These are phyloP conservation scores for Chrysina gloriosa DNA, from an alignment of 2,888 invertebrate species.

Conservation along the genomic window DNA sequence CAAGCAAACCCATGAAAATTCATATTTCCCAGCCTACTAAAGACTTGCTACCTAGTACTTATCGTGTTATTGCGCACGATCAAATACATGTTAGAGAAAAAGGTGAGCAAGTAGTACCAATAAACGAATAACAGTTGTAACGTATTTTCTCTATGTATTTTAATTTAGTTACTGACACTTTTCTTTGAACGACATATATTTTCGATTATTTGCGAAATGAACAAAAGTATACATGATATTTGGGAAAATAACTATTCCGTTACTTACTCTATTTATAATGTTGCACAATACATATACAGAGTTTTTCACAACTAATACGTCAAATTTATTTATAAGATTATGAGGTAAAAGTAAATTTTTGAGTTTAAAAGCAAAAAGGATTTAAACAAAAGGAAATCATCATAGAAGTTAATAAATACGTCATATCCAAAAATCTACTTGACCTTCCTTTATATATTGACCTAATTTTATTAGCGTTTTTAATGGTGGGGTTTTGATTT, in stretches of 20 bases:
- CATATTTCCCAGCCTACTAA: conserved; percentile 93
- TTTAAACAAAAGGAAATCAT: too few species aligned
- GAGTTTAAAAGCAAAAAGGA: too few species aligned
- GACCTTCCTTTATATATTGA: not conserved
- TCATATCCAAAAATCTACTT: not conserved
- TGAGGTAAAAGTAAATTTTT: too few species aligned
- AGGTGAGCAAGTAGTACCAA: conserved; percentile 67
- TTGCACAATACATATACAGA: too few species aligned
- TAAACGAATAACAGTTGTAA: not conserved
- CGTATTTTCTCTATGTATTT: conserved; percentile 7
- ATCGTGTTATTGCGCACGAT: conserved; percentile 81
- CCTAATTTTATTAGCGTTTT: not conserved
- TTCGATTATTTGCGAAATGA: too few species aligned
- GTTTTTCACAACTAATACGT: too few species aligned
- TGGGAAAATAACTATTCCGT: too few species aligned
- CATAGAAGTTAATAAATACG: too few species aligned
- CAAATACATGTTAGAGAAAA: conserved; percentile 85
- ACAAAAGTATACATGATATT: too few species aligned
- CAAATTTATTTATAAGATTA: too few species aligned
- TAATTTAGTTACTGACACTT: not conserved
- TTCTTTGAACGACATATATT: too few species aligned
- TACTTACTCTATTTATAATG: too few species aligned
- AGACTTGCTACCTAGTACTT: conserved; percentile 78
- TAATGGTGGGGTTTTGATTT: not conserved
- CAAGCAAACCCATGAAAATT: conserved; percentile 92